These are phyloP conservation scores for Melieria picta DNA, from an alignment of 2,888 invertebrate species.

Conservation along the genomic window DNA sequence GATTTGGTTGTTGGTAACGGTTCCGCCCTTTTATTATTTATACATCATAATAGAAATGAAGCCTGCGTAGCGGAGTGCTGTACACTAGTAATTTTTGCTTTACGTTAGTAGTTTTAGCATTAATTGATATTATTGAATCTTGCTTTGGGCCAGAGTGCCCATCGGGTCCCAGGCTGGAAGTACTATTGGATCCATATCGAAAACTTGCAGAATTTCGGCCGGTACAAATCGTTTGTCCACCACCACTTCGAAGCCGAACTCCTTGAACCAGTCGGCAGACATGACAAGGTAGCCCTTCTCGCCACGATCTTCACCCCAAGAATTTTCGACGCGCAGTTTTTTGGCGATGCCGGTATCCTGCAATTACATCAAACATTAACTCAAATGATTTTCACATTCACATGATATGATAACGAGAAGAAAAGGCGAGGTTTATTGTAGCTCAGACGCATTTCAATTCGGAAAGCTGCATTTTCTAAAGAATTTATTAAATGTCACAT, in stretches of 20 bases:
- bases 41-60: not conserved
- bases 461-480: not conserved
- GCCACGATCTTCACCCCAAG: conserved; percentile 89
- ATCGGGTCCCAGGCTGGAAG: conserved; percentile 95
- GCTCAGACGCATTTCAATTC: too few species aligned
- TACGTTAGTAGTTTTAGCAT: not conserved
- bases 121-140: not conserved
- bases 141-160: conserved; percentile 77
- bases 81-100: conserved; percentile 21
- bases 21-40: not conserved
- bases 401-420: not conserved
- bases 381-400: not conserved
- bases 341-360: conserved; percentile 73
- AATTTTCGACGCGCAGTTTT: conserved; percentile 90
- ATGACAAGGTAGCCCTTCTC: conserved; percentile 87
- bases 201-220: conserved; percentile 77
- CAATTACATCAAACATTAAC: conserved; percentile 23
- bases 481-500: not conserved
- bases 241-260: conserved; percentile 88
- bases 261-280: conserved; percentile 87
- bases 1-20: not conserved
- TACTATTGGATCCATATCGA: conserved; percentile 78
- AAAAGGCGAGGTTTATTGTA: too few species aligned
- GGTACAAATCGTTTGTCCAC: conserved; percentile 86
- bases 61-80: conserved; percentile 8